Evolutionary conservation across 2,113 vertebrate species (phyloP).

Genomic region (Aspiorhynchus laticeps): DNA sequence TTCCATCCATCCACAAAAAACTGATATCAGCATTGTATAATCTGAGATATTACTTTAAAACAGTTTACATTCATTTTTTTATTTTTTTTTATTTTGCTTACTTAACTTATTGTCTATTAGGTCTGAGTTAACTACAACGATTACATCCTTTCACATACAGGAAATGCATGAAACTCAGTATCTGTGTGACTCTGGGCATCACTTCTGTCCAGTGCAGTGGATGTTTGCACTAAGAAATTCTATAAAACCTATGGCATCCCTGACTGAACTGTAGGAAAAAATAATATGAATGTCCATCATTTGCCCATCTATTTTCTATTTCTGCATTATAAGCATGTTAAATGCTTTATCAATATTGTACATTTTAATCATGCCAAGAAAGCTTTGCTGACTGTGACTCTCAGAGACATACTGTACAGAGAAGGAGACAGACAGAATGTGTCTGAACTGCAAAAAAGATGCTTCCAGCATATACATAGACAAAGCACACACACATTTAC

Average conservation of each 20-base stretch:
- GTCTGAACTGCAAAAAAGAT: not conserved
- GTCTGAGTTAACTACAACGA: not conserved
- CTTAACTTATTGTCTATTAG: not conserved
- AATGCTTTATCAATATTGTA: not conserved
- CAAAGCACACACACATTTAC: slow-evolving; percentile 39
- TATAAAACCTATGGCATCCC: not conserved
- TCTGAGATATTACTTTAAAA: not conserved
- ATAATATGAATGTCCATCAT: not conserved
- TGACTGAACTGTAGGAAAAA: not conserved
- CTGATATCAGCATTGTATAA: not conserved
- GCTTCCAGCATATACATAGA: not conserved
- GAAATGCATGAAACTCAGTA: not conserved
- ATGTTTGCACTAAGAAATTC: not conserved
- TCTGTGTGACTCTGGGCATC: not conserved
- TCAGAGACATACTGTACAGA: not conserved
- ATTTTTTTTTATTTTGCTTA: not conserved
- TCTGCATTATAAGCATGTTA: not conserved
- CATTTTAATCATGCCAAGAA: not conserved
- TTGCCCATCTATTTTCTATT: not conserved
- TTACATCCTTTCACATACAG: not conserved
- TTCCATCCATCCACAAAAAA: not conserved
- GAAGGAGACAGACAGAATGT: not conserved
- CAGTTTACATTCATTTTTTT: too few species aligned
- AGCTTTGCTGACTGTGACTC: not conserved
- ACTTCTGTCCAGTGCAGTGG: not conserved